Conservation (phyloP, 2,888 invertebrate species). For the Colostygia pectinataria region DNA sequence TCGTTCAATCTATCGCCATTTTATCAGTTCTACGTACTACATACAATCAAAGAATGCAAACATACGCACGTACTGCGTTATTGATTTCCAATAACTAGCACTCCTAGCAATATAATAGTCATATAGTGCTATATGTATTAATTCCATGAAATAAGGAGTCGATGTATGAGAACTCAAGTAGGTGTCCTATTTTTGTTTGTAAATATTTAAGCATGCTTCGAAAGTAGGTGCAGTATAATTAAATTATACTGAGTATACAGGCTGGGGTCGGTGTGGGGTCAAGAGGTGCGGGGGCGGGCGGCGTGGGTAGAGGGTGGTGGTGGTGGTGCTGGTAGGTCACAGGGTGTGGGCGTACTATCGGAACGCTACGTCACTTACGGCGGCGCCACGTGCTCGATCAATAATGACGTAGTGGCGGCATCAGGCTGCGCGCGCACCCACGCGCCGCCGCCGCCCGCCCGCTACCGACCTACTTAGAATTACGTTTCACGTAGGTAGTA, state of each 20-base stretch:
- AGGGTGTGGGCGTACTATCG: constrained; percentile 62
- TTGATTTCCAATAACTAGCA: constrained; percentile 33
- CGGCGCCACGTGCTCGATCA: constrained; percentile 81
- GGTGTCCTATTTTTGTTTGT: constrained; percentile 9
- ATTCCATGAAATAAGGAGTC: constrained; percentile 14
- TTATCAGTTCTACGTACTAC: constrained; percentile 48
- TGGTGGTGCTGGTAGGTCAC: constrained; percentile 39
- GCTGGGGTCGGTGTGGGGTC: constrained; percentile 16
- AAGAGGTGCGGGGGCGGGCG: constrained; percentile 11
- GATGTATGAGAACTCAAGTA: constrained; percentile 20
- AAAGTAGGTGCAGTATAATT: constrained; percentile 35
- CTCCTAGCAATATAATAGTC: constrained; percentile 4
- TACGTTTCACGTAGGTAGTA: constrained; percentile 70
- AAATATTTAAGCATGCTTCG: constrained; percentile 20
- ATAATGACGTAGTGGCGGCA: constrained; percentile 75
- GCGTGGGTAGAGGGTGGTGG: constrained; percentile 31
- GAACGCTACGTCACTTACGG: constrained; percentile 77
- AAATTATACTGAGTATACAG: constrained; percentile 46
- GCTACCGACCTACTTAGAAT: constrained; percentile 75
- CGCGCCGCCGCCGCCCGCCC: constrained; percentile 54
- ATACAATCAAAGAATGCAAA: constrained; percentile 38
- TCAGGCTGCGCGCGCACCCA: constrained; percentile 66
- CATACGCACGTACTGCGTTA: constrained; percentile 25
- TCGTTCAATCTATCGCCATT: constrained; percentile 40
- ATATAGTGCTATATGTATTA: constrained; percentile 4